Percentiles rank a stretch among this genome's conserved stretches.
phyloP scores from a whole-genome alignment of 1,140 invertebrate genomes.

The Bemisia tabaci region DNA sequence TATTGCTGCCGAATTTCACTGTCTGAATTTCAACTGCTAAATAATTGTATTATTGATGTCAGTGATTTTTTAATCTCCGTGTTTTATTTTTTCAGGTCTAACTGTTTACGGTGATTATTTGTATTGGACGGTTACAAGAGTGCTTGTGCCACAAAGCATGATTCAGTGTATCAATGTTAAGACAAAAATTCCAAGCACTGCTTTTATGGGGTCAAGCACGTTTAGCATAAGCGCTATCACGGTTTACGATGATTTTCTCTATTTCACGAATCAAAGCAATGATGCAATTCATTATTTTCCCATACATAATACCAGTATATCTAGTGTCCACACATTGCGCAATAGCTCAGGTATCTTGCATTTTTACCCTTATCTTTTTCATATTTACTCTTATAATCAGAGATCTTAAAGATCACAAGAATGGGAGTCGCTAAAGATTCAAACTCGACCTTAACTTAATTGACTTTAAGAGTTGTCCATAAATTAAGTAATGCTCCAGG shows the following conservation, averaged over 20 bases:
- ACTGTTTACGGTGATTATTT: not conserved
- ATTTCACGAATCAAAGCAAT: not conserved
- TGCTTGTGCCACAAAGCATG: not conserved
- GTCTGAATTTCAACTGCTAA: no score
- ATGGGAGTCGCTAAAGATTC: no score
- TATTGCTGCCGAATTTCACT: no score
- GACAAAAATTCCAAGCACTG: not conserved
- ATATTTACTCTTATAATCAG: no score
- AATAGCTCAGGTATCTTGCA: not conserved
- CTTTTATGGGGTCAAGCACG: not conserved
- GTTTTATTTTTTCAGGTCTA: slow-evolving; percentile 5
- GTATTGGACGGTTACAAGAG: not conserved
- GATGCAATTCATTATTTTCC: not conserved
- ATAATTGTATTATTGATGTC: no score
- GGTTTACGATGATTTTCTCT: not conserved
- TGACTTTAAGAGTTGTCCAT: no score
- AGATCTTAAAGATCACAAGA: no score
- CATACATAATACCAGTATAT: not conserved
- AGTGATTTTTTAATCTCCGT: no score
- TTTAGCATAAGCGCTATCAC: not conserved
- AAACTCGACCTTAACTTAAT: no score
- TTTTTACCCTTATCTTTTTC: no score
- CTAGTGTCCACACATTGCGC: not conserved
- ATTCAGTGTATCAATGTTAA: not conserved
- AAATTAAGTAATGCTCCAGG: no score